Evolutionary conservation across 2,113 vertebrate species (phyloP).

Genomic region (Eonycteris spelaea): DNA sequence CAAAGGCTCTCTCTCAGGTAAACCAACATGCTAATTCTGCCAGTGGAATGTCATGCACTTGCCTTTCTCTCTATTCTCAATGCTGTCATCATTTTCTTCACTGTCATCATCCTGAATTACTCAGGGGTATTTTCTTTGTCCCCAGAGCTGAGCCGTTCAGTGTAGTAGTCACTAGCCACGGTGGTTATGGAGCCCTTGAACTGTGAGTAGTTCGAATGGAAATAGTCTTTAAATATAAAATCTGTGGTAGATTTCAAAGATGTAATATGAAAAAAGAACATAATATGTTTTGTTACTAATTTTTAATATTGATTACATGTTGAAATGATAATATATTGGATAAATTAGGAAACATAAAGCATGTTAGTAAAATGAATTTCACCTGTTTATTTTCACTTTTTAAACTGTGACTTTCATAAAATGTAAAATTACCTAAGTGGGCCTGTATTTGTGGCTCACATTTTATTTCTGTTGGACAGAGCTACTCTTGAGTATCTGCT

Average conservation of each 20-base stretch:
- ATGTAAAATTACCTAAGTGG: neutral
- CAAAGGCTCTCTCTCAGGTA: constrained; percentile 28
- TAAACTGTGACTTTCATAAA: constrained; percentile 20
- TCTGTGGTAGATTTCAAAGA: neutral
- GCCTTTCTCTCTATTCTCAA: constrained; percentile 4
- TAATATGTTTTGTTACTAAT: neutral
- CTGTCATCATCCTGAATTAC: neutral
- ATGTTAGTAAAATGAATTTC: neutral
- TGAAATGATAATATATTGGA: neutral
- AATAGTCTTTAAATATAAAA: neutral
- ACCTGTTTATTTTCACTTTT: neutral
- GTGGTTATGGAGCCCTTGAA: neutral
- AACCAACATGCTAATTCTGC: constrained; percentile 52
- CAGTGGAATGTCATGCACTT: constrained; percentile 32
- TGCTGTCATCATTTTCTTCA: neutral
- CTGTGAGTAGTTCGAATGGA: neutral
- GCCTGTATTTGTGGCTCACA: neutral
- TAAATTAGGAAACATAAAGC: neutral
- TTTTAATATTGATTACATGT: neutral
- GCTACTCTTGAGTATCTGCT: neutral
- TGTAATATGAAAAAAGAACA: neutral
- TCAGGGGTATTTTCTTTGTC: neutral
- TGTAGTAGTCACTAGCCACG: neutral
- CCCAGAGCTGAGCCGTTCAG: neutral
- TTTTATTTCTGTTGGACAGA: neutral